Conservation (phyloP, 2,888 invertebrate species). For the Xestia ashworthii region DNA sequence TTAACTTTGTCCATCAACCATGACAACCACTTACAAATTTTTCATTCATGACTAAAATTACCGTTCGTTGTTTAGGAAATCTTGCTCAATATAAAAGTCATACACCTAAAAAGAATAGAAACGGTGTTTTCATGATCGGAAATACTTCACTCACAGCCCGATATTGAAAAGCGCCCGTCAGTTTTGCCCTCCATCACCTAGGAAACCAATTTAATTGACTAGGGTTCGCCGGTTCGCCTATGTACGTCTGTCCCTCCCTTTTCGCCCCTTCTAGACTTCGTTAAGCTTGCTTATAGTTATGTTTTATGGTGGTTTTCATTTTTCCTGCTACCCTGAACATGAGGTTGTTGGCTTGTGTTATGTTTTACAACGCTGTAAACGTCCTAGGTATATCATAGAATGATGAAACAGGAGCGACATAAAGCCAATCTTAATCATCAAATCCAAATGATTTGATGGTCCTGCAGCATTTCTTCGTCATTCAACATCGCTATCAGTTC, state of each 20-base stretch:
- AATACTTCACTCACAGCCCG: neutral
- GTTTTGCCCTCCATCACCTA: slow-evolving; percentile 46
- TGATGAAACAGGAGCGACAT: neutral
- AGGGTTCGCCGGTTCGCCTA: slow-evolving; percentile 26
- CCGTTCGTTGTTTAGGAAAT: neutral
- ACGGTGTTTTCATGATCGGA: neutral
- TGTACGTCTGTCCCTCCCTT: slow-evolving; percentile 18
- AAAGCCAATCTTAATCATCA: neutral
- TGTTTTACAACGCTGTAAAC: neutral
- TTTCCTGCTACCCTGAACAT: neutral
- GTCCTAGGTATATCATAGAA: neutral
- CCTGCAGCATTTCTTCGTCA: neutral
- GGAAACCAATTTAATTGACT: slow-evolving; percentile 46
- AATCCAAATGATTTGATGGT: neutral
- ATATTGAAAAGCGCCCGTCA: slow-evolving; percentile 7
- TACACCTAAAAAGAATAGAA: neutral
- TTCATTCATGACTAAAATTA: slow-evolving; percentile 3
- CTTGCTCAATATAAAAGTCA: neutral
- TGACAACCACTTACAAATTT: neutral
- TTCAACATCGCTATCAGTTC: neutral
- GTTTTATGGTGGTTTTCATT: neutral
- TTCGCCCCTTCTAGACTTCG: slow-evolving; percentile 22
- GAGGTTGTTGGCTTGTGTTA: neutral
- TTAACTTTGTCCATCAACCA: slow-evolving; percentile 5
- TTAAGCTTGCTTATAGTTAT: neutral